These are phyloP conservation scores for Agonum fuliginosum DNA, from an alignment of 2,888 invertebrate species.

Conservation along the genomic window DNA sequence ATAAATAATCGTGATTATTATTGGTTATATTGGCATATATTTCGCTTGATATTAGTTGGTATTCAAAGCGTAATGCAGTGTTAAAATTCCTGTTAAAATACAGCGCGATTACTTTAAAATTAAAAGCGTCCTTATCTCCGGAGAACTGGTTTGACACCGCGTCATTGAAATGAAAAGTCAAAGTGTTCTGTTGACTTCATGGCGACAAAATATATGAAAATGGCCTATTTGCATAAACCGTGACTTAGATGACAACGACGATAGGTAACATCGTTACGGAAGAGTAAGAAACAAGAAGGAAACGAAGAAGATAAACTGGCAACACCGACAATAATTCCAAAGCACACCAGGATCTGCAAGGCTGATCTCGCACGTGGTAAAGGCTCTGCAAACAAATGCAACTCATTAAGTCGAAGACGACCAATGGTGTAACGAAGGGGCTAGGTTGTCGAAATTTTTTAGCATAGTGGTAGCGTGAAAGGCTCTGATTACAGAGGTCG, in stretches of 20 bases:
- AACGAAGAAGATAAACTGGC: constrained; percentile 46
- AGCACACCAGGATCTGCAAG: constrained; percentile 9
- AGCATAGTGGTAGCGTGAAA: too few species aligned
- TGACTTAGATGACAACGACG: constrained; percentile 44
- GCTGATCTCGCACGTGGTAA: constrained; percentile 33
- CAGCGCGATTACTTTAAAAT: too few species aligned
- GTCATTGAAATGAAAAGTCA: neutral
- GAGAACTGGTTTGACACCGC: too few species aligned
- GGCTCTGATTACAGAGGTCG: too few species aligned
- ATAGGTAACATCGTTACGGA: constrained; percentile 34
- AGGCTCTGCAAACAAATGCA: neutral
- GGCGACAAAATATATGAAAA: constrained; percentile 45
- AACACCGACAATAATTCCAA: constrained; percentile 33
- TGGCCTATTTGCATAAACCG: constrained; percentile 42
- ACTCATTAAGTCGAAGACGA: constrained; percentile 34
- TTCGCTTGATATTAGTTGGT: too few species aligned
- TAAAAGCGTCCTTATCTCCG: too few species aligned
- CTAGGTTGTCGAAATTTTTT: too few species aligned
- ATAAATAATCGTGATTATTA: too few species aligned
- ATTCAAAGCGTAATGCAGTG: too few species aligned
- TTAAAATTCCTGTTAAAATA: too few species aligned
- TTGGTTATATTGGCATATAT: too few species aligned
- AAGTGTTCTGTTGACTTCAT: constrained; percentile 11
- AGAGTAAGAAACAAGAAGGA: constrained; percentile 45
- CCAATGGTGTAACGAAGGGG: too few species aligned